Evolutionary conservation across 2,113 vertebrate genomes (phyloP), one percentile per base, ranked within the genome.

Genomic region (Prionailurus viverrinus): DNA sequence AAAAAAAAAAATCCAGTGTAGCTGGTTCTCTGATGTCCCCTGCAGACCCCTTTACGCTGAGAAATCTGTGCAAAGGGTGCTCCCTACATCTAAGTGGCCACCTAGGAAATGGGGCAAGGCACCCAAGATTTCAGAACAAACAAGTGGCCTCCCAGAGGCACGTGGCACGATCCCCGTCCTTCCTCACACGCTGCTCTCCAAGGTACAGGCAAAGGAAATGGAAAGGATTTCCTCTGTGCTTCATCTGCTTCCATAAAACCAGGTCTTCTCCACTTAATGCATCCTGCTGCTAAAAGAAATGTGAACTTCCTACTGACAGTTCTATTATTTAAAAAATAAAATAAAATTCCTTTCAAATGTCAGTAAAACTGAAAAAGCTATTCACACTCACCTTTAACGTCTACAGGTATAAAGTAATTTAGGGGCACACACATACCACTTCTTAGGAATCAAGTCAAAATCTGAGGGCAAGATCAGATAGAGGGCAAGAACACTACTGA

Each of bases 191-290:
- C 36, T 81, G 68, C 69, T 85, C 86, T 82, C 81, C 36, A 25
- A 97, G 87, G 92, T 31, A n/a, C 36, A 95, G 78, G 84, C 51
- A 97, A 97, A 98, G 98, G 97, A 98, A 97, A 96, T 53, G 7
- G 94, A 93, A 98, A 98, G 97, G 97, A 97, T 98, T 98, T 98
- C 97, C 97, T 97, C 76, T 95, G 80, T 96, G 95, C 97, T 98
- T 97, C 97, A 71, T 93, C 82, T 41, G 82, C 95, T 97, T 98
- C 96, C 97, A 19, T 39, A 96, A 97, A 97, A 95, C 66, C 58
- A 97, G 95, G 91, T 95, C 81, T 96, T 88, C 86, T 93, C 96
- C 83, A 98, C 96, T 96, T 98, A 96, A 96, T 1, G 81, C 33
- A 87, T 51, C 36, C 89, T 68, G 31, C 19, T 91, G 71, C 97